phyloP scores from a whole-genome alignment of 2,797 vertebrate genomes.

The Sylvilagus floridanus region DNA sequence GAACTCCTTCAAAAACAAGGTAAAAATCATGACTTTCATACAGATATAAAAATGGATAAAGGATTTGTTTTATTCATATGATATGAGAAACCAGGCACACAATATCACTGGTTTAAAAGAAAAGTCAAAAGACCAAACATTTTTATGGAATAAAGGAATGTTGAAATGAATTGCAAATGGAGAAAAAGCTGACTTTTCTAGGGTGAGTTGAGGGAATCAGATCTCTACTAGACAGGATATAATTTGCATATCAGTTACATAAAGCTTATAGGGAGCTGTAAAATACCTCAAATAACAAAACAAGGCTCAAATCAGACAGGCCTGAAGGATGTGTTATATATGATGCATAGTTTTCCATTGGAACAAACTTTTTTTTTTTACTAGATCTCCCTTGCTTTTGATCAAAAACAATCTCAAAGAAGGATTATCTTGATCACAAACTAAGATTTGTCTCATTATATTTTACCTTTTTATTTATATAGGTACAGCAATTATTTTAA shows the following conservation, averaged over 20 bases:
- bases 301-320: neutral
- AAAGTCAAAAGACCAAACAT: constrained; percentile 28
- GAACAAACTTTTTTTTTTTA: constrained; percentile 14
- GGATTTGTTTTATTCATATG: constrained; percentile 45
- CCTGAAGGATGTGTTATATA: neutral
- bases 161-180: constrained; percentile 45
- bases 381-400: neutral
- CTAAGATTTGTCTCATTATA: constrained; percentile 2
- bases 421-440: constrained; percentile 36
- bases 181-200: constrained; percentile 8
- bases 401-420: constrained; percentile 8
- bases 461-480: constrained; percentile 8
- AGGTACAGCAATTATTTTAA: neutral
- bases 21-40: neutral
- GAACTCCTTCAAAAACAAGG: neutral
- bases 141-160: constrained; percentile 27
- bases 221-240: neutral
- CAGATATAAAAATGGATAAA: constrained; percentile 10
- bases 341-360: neutral
- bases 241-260: neutral
- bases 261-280: neutral
- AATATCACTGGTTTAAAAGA: constrained; percentile 33
- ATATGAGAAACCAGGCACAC: constrained; percentile 1
- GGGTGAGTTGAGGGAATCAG: neutral
- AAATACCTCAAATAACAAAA: neutral